A percentile compares a stretch with the other conserved stretches of the same genome.
phyloP scores from a whole-genome alignment of 2,797 vertebrate species.

The Podargus strigoides region DNA sequence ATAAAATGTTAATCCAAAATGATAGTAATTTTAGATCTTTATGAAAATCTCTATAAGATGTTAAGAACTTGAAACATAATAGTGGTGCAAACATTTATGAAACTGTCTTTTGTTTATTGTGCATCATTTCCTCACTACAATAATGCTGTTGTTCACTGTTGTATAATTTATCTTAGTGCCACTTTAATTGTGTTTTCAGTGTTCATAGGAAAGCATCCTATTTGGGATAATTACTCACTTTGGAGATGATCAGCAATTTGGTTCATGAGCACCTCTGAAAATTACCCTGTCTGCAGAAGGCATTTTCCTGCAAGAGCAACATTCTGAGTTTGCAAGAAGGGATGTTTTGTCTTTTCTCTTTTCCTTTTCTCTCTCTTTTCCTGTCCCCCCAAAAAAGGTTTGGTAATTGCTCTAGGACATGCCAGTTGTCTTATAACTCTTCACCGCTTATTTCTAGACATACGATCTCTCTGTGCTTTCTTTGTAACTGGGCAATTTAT shows the following conservation, averaged over 20 bases:
- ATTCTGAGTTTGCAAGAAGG: not conserved
- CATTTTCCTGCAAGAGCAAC: conserved; percentile 22
- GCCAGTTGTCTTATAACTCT: not conserved
- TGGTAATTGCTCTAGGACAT: not conserved
- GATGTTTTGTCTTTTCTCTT: not conserved
- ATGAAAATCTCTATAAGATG: not conserved
- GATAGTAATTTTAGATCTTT: not conserved
- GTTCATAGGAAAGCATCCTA: conserved; percentile 56
- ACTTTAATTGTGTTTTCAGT: conserved; percentile 59
- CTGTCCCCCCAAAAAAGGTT: not conserved
- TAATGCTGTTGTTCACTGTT: conserved; percentile 13
- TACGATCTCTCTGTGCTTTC: not conserved
- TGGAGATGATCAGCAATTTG: conserved; percentile 60
- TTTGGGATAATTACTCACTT: conserved; percentile 69
- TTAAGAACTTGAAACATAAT: not conserved
- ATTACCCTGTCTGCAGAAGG: conserved; percentile 56
- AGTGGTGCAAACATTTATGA: conserved; percentile 4
- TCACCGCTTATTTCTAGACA: not conserved
- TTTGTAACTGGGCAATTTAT: not conserved
- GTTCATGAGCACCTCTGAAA: conserved; percentile 65
- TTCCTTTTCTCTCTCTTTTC: not conserved
- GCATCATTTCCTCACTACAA: conserved; percentile 32
- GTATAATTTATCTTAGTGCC: conserved; percentile 41
- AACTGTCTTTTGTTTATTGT: conserved; percentile 11
- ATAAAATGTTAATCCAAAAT: not conserved